Percentiles rank a stretch among this genome's conserved stretches.
Conservation (phyloP, 2,797 vertebrate genomes). For the Gymnothorax reevesii region DNA sequence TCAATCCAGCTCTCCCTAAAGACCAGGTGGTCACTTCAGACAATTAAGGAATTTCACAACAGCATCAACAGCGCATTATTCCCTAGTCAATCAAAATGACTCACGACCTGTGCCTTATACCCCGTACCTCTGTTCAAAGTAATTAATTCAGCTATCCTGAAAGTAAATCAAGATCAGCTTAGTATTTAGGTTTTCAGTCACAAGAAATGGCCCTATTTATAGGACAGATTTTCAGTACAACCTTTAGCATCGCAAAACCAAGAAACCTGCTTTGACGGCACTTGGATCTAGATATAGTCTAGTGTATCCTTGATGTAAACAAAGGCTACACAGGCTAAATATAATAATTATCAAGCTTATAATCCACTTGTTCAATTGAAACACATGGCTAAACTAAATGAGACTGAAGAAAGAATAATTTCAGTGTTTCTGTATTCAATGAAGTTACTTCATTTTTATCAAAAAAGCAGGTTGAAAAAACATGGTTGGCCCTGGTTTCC, state of each 20-base stretch:
- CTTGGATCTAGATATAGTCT: neutral
- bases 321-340: too few relatives aligned
- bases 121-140: neutral
- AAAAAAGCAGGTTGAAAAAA: too few relatives aligned
- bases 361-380: too few relatives aligned
- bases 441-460: too few relatives aligned
- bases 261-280: neutral
- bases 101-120: neutral
- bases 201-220: neutral
- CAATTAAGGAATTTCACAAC: neutral
- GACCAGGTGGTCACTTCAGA: conserved; percentile 9
- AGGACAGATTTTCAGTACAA: neutral
- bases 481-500: too few relatives aligned
- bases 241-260: neutral
- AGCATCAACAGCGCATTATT: neutral
- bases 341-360: too few relatives aligned
- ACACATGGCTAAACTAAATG: too few relatives aligned
- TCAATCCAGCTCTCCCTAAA: neutral
- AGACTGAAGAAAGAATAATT: too few relatives aligned
- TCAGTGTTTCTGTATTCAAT: too few relatives aligned
- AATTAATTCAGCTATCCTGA: neutral
- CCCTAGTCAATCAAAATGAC: neutral
- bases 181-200: neutral
- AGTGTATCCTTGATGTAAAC: neutral
- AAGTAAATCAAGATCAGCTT: neutral